A percentile compares a stretch with the other conserved stretches of the same genome.
Conservation (phyloP, 2,797 vertebrate genomes). For the Thalassophryne amazonica region DNA sequence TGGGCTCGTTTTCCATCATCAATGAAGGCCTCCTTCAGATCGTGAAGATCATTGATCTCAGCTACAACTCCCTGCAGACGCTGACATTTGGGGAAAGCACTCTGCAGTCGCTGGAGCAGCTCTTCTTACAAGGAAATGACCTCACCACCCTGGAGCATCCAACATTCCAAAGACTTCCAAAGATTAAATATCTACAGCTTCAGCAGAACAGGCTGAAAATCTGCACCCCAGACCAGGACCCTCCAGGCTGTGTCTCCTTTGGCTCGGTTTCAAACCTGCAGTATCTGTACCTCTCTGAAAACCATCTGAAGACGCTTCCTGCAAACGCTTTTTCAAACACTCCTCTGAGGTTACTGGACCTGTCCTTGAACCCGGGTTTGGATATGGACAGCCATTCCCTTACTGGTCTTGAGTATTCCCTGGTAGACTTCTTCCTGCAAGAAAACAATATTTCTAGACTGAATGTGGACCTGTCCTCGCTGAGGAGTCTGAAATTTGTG, state of each 20-base stretch:
- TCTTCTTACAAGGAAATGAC: constrained; percentile 83
- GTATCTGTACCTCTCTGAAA: constrained; percentile 83
- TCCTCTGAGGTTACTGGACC: constrained; percentile 80
- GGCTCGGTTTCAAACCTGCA: constrained; percentile 70
- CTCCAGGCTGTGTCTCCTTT: constrained; percentile 77
- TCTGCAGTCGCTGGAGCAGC: constrained; percentile 71
- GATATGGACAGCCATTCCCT: constrained; percentile 78
- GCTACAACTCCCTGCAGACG: constrained; percentile 82
- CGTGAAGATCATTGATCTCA: constrained; percentile 82
- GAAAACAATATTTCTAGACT: constrained; percentile 82
- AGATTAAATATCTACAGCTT: constrained; percentile 80
- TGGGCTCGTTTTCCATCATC: constrained; percentile 70
- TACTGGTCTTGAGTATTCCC: constrained; percentile 82
- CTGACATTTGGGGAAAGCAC: constrained; percentile 68
- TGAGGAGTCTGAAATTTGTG: constrained; percentile 80
- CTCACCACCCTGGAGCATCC: constrained; percentile 71
- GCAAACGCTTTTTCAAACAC: constrained; percentile 77
- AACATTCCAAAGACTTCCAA: constrained; percentile 80
- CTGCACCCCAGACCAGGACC: constrained; percentile 62
- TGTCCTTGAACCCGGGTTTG: constrained; percentile 87
- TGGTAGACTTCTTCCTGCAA: constrained; percentile 82
- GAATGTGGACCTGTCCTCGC: constrained; percentile 80
- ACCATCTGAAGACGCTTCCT: constrained; percentile 75
- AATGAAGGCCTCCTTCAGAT: constrained; percentile 51
- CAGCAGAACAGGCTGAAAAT: constrained; percentile 83